Conservation (phyloP, 2,113 vertebrate genomes). For the Dolichotis patagonum region DNA sequence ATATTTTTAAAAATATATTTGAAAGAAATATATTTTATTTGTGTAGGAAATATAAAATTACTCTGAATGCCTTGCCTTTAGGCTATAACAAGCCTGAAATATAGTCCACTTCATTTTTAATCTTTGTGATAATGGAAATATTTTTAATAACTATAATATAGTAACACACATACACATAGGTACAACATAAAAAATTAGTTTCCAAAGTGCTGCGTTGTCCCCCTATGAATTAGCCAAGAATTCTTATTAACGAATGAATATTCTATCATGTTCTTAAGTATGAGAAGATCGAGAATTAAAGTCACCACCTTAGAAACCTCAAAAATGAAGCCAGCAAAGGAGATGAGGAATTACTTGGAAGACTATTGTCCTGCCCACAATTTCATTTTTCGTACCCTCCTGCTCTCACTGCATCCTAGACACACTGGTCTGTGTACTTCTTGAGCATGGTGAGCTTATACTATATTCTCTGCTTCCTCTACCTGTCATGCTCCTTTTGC, state of each 20-base stretch:
- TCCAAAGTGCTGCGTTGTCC: rapidly evolving
- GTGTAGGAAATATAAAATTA: not conserved
- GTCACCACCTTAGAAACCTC: not conserved
- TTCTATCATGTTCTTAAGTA: not conserved
- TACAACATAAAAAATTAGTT: not conserved
- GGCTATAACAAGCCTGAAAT: not conserved
- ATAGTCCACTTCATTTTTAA: not conserved
- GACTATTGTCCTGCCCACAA: not conserved
- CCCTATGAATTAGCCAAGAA: not conserved
- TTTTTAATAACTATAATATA: not conserved
- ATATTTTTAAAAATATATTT: constrained; percentile 35
- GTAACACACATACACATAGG: not conserved
- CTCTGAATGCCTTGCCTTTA: not conserved
- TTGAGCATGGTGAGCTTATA: not conserved
- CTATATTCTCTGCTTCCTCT: not conserved
- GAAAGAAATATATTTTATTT: not conserved
- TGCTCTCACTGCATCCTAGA: not conserved
- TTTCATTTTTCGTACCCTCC: not conserved
- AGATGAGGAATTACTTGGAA: not conserved
- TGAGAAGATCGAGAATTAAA: not conserved
- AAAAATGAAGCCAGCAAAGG: not conserved
- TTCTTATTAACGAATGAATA: not conserved
- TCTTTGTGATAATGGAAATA: not conserved
- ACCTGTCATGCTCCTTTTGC: not conserved
- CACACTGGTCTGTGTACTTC: not conserved